Conservation (phyloP, 2,797 vertebrate genomes). For the Notolabrus celidotus region DNA sequence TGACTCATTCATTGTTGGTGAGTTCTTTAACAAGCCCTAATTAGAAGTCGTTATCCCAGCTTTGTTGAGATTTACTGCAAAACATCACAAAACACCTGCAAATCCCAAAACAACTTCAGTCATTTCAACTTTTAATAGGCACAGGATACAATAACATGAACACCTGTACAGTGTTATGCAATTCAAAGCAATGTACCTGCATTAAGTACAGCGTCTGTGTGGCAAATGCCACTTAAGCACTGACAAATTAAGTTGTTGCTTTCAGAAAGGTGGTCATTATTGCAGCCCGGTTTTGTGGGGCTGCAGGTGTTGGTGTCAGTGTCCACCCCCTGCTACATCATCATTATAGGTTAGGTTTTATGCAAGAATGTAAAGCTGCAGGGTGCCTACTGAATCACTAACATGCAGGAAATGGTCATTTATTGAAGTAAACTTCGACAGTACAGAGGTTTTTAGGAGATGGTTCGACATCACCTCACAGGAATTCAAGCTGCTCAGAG, state of each 20-base stretch:
- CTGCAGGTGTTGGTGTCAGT: constrained; percentile 41
- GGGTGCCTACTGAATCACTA: not conserved
- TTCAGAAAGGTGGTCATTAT: constrained; percentile 31
- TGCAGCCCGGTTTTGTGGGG: constrained; percentile 5
- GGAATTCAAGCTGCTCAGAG: constrained; percentile 21
- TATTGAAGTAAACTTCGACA: constrained; percentile 28
- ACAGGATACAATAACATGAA: not conserved
- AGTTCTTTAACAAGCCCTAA: not conserved
- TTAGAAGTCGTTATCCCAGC: not conserved
- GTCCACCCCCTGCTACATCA: constrained; percentile 16
- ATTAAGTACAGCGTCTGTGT: constrained; percentile 33
- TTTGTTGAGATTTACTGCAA: not conserved
- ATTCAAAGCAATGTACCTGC: constrained; percentile 13
- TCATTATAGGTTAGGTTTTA: constrained; percentile 10
- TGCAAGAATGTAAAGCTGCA: not conserved
- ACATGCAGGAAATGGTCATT: constrained; percentile 12
- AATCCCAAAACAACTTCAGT: not conserved
- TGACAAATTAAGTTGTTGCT: constrained; percentile 33
- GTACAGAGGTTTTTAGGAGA: too few relatives aligned
- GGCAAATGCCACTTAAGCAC: constrained; percentile 28
- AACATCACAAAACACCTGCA: constrained; percentile 4
- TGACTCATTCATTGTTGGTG: too few relatives aligned
- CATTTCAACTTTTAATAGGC: not conserved
- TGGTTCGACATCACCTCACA: constrained; percentile 31
- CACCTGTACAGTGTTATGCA: constrained; percentile 36